Evolutionary conservation across 1,140 invertebrate genomes (phyloP).

Genomic region (Lysiphlebus fabarum): DNA sequence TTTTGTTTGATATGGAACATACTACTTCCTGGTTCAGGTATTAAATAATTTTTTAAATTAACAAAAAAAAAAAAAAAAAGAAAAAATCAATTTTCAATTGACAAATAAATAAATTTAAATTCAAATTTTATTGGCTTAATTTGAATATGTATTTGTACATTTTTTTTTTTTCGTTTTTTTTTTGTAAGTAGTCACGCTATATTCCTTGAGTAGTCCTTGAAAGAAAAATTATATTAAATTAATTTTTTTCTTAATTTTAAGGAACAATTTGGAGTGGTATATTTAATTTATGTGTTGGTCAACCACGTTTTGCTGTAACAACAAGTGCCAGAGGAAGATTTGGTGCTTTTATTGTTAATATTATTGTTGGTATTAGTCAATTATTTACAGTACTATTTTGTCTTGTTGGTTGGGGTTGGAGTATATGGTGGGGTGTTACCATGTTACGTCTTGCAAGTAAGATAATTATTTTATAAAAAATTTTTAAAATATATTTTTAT

Average conservation of each 20-base stretch:
- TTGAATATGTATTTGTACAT: too few species aligned
- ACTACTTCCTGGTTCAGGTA: constrained; percentile 80
- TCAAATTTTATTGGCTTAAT: too few species aligned
- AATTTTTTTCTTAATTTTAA: constrained; percentile 46
- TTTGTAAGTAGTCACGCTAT: not conserved
- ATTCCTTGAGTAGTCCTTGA: not conserved
- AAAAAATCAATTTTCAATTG: too few species aligned
- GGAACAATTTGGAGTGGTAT: constrained; percentile 85
- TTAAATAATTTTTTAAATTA: not conserved
- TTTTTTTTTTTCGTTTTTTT: too few species aligned
- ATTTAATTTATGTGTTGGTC: constrained; percentile 83
- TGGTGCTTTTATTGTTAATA: constrained; percentile 77
- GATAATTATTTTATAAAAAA: too few species aligned
- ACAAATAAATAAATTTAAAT: too few species aligned
- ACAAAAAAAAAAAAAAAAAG: not conserved
- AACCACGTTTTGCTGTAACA: constrained; percentile 75
- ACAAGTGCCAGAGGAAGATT: constrained; percentile 69
- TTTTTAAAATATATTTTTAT: not conserved
- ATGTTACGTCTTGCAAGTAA: constrained; percentile 76
- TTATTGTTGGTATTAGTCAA: constrained; percentile 80
- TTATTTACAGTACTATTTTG: constrained; percentile 92
- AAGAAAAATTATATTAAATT: constrained; percentile 6
- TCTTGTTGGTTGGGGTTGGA: constrained; percentile 96
- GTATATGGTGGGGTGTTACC: constrained; percentile 92
- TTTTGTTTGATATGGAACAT: constrained; percentile 84